Percentiles rank a stretch among this genome's conserved stretches.
These are phyloP conservation scores for Mesorhabditis spiculigera DNA, from an alignment of 2,888 invertebrate genomes.

Conservation along the genomic window DNA sequence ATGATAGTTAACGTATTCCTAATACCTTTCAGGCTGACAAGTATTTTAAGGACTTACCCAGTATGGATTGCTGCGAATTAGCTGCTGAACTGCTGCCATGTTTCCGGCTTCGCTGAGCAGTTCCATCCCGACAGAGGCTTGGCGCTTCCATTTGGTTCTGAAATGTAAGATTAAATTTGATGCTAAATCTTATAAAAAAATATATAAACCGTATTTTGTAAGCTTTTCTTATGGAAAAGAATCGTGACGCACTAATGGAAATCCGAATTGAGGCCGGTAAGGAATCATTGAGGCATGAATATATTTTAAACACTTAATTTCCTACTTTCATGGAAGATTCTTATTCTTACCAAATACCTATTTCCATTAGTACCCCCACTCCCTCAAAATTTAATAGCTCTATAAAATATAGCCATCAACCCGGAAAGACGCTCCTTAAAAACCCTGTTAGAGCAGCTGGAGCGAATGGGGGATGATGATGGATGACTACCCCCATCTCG, in stretches of 20 bases:
- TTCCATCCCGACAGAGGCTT: constrained; percentile 94
- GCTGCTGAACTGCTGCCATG: constrained; percentile 89
- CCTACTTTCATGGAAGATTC: too few relatives aligned
- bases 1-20: too few relatives aligned
- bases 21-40: too few relatives aligned
- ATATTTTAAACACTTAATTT: too few relatives aligned
- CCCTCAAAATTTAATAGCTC: too few relatives aligned
- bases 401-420: too few relatives aligned
- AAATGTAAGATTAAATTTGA: not conserved
- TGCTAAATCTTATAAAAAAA: not conserved
- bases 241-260: not conserved
- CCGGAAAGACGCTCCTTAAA: too few relatives aligned
- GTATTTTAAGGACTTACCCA: constrained; percentile 28
- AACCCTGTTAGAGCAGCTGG: too few relatives aligned
- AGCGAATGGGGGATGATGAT: not conserved
- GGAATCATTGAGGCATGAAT: not conserved
- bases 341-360: too few relatives aligned
- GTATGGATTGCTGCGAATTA: constrained; percentile 57
- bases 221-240: not conserved
- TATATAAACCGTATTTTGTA: not conserved
- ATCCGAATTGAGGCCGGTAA: not conserved
- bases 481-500: not conserved
- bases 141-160: constrained; percentile 98
- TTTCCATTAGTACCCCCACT: too few relatives aligned
- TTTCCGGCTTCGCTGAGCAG: constrained; percentile 93